These are phyloP conservation scores for Mimumesa dahlbomi DNA, from an alignment of 2,888 invertebrate genomes.

Conservation along the genomic window DNA sequence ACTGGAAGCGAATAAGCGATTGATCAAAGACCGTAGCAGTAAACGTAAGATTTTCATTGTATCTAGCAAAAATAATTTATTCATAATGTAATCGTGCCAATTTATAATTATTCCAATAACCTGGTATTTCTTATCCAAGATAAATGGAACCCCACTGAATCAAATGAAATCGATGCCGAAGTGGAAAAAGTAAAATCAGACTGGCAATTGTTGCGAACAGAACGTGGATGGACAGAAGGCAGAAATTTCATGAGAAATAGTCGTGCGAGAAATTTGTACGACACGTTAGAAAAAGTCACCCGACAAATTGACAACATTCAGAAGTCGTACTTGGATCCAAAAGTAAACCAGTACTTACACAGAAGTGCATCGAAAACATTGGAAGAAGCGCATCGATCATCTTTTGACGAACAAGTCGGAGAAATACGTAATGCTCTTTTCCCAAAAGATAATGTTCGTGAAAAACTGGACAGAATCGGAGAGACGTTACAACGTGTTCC, in stretches of 20 bases:
- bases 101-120: not conserved
- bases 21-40: not conserved
- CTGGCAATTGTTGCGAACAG: conserved; percentile 51
- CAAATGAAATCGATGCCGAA: conserved; percentile 35
- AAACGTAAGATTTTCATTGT: conserved; percentile 14
- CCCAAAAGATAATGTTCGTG: conserved; percentile 12
- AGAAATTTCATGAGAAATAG: conserved; percentile 29
- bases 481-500: not conserved
- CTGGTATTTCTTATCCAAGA: not conserved
- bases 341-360: conserved; percentile 33
- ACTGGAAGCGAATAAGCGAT: not conserved
- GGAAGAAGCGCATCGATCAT: not conserved
- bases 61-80: not conserved
- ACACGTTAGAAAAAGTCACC: conserved; percentile 53
- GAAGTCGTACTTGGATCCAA: conserved; percentile 32
- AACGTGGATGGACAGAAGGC: conserved; percentile 12
- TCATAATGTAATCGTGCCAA: not conserved
- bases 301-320: conserved; percentile 52
- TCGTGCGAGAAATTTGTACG: conserved; percentile 51
- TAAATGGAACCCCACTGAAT: not conserved
- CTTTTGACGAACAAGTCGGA: conserved; percentile 27
- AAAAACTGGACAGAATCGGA: not conserved
- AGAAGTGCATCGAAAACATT: conserved; percentile 25
- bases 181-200: conserved; percentile 52
- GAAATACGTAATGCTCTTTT: conserved; percentile 38